Evolutionary conservation across 30 jellyfish, hydroid and myxozoan genomes (phyloP).

Genomic region (Sanderia malayensis): DNA sequence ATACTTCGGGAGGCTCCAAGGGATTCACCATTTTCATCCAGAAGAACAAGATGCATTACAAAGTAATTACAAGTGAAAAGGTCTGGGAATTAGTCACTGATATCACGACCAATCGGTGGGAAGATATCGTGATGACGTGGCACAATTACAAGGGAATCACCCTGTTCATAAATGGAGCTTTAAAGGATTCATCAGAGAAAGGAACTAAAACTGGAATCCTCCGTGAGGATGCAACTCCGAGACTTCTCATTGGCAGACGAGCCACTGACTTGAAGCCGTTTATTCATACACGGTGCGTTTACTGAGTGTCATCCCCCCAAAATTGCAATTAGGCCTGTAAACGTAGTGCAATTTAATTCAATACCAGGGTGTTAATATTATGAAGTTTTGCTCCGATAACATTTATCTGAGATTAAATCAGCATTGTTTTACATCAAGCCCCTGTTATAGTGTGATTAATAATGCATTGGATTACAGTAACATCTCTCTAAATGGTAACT

Average conservation of each 20-base stretch:
- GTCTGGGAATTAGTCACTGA: conserved; percentile 91
- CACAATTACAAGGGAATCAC: conserved; percentile 80
- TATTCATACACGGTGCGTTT: conserved; percentile 74
- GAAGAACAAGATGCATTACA: conserved; percentile 79
- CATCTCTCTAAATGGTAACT: too few species aligned
- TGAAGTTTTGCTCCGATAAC: too few species aligned
- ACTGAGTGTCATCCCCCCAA: too few species aligned
- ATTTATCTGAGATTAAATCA: too few species aligned
- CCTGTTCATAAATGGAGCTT: conserved; percentile 89
- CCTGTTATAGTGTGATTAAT: too few species aligned
- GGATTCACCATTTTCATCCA: conserved; percentile 87
- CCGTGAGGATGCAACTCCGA: conserved; percentile 66
- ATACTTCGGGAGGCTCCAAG: conserved; percentile 92
- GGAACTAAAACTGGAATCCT: conserved; percentile 60
- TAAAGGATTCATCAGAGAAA: conserved; percentile 78
- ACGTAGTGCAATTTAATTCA: too few species aligned
- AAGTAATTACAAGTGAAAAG: conserved; percentile 66
- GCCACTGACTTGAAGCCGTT: conserved; percentile 80
- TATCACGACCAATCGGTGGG: conserved; percentile 85
- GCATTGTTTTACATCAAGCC: too few species aligned
- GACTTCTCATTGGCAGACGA: conserved; percentile 76
- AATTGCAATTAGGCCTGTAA: too few species aligned
- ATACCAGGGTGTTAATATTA: too few species aligned
- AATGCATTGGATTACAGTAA: too few species aligned
- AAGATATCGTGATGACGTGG: conserved; percentile 97